Conservation (phyloP, 1,140 invertebrate species). For the Lethocerus indicus region DNA sequence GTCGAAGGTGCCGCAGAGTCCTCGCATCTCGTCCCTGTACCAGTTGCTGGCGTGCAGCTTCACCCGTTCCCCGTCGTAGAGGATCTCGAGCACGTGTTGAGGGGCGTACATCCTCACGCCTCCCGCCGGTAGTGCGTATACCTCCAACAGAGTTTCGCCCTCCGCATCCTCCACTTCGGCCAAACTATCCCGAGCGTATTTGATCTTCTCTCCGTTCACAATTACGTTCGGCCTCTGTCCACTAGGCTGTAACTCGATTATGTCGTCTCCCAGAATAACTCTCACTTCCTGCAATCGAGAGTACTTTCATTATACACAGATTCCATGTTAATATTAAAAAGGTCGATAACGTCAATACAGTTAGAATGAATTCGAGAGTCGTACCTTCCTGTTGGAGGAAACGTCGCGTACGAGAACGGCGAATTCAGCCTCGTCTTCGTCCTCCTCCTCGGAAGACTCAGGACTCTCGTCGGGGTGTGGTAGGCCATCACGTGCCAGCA, state of each 20-base stretch:
- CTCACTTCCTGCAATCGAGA: constrained; percentile 4
- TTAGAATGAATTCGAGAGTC: not conserved
- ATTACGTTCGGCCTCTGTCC: constrained; percentile 19
- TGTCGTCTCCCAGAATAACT: constrained; percentile 21
- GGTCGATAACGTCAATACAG: not conserved
- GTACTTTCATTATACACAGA: not conserved
- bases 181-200: constrained; percentile 17
- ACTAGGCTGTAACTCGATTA: constrained; percentile 17
- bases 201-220: constrained; percentile 16
- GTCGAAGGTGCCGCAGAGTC: constrained; percentile 45
- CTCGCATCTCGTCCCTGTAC: constrained; percentile 32
- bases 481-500: constrained; percentile 39
- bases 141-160: constrained; percentile 25
- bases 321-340: not conserved
- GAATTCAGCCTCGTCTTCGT: constrained; percentile 8
- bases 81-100: constrained; percentile 27
- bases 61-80: constrained; percentile 34
- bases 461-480: constrained; percentile 21
- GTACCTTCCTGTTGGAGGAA: constrained; percentile 20
- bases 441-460: constrained; percentile 1
- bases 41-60: constrained; percentile 24
- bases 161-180: constrained; percentile 17
- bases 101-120: constrained; percentile 28
- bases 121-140: constrained; percentile 26
- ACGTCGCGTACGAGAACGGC: constrained; percentile 25